A percentile compares a stretch with the other conserved stretches of the same genome.
These are phyloP conservation scores for Teleopsis dalmanni DNA, from an alignment of 1,140 invertebrate genomes.

Conservation along the genomic window DNA sequence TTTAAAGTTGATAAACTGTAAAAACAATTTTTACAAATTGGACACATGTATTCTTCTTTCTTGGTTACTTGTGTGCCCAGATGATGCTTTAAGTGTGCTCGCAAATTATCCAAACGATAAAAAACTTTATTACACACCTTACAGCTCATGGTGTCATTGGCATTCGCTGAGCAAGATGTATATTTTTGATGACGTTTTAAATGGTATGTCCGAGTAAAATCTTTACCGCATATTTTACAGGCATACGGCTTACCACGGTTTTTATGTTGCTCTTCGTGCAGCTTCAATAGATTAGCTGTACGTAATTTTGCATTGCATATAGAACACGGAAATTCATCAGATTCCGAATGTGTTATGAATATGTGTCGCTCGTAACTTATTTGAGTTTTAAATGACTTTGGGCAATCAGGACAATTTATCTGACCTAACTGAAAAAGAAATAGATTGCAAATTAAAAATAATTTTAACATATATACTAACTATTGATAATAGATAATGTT, in stretches of 20 bases:
- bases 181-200: conserved; percentile 66
- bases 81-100: conserved; percentile 67
- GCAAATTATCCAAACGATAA: conserved; percentile 67
- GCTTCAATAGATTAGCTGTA: conserved; percentile 26
- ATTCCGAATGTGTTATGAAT: conserved; percentile 38
- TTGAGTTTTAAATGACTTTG: conserved; percentile 42
- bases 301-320: conserved; percentile 41
- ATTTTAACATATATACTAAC: background rate
- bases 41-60: conserved; percentile 58
- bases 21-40: conserved; percentile 63
- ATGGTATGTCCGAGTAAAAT: conserved; percentile 69
- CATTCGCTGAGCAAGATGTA: conserved; percentile 61
- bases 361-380: conserved; percentile 41
- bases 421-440: conserved; percentile 29
- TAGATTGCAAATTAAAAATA: background rate
- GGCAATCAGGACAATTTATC: conserved; percentile 42
- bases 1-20: conserved; percentile 56
- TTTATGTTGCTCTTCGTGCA: conserved; percentile 38
- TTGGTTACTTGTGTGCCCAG: conserved; percentile 57
- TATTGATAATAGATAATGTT: background rate
- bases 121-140: conserved; percentile 66
- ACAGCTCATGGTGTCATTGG: conserved; percentile 35
- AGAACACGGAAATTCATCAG: conserved; percentile 30
- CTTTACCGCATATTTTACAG: conserved; percentile 51
- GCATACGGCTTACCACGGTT: conserved; percentile 38